Evolutionary conservation across 2,113 vertebrate genomes (phyloP), one percentile per base, ranked within the genome.

Genomic region (Thamnophis sirtalis): DNA sequence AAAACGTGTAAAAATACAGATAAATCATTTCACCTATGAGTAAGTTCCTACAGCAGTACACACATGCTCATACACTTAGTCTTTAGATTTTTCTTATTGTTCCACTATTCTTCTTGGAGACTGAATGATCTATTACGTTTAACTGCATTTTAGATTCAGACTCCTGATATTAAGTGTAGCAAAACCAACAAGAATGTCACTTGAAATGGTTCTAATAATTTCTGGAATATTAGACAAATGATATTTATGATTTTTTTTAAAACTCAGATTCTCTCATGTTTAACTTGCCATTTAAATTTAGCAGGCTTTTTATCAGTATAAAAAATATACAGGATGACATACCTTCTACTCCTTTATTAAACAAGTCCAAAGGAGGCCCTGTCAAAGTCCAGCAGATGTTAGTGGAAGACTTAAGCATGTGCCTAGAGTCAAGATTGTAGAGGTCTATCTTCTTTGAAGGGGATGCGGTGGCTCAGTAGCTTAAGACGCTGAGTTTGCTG

Each of bases 181-280:
- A 91, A 95, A 95, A 95, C 96, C 95, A 95, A 90, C 95, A 94
- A 95, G 96, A 95, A 96, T 92, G 93, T 60, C 48, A 95, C 95
- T 95, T 93, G 96, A 95, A 97, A 95, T 96, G 93, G 94, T 96
- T 96, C 94, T 95, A 93, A 92, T 95, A 95, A 95, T 95, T 95
- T 96, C 93, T 9, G 93, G 94, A 92, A 90, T 92, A 95, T 95
- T 96, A 94, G 96, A 96, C 93, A 94, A 95, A 95, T 95, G 87
- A 94, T 92, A 87, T 92, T 88, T 91, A 95, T 92, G 94, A 94
- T 43, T 43, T n/a, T 93, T 93, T 96, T 92, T 92, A n/a, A n/a
- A n/a, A 95, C 91, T 95, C 88, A 7, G 92, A 80, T 94, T 0
- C 55, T 33, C 73, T 91, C 33, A 3, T 17, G 85, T 90, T 93